Conservation (phyloP, 2,113 vertebrate species). For the Spermophilus dauricus region DNA sequence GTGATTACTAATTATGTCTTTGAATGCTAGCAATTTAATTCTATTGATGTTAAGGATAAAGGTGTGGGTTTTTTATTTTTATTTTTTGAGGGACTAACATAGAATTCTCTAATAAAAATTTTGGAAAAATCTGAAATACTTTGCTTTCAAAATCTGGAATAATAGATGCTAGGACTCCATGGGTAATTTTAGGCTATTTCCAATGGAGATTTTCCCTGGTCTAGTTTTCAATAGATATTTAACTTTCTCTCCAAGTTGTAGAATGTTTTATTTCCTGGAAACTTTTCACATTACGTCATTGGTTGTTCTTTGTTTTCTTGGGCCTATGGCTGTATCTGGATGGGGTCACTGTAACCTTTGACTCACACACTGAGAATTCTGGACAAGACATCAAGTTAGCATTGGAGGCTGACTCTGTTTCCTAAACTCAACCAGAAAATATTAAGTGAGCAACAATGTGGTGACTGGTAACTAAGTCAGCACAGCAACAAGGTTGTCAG, state of each 20-base stretch:
- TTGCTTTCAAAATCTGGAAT: conserved; percentile 39
- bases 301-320: background rate
- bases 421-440: background rate
- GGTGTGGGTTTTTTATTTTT: too few species aligned
- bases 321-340: background rate
- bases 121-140: background rate
- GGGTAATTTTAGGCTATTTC: background rate
- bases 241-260: background rate
- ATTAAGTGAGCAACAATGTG: background rate
- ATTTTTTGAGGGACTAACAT: background rate
- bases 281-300: background rate
- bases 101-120: background rate
- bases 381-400: background rate
- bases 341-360: background rate
- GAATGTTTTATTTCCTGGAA: conserved; percentile 2
- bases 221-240: background rate
- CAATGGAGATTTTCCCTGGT: background rate
- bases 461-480: background rate
- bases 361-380: background rate
- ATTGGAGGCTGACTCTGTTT: background rate
- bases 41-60: background rate
- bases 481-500: background rate
- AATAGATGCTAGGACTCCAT: background rate
- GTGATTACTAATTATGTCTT: conserved; percentile 10
- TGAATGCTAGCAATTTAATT: background rate